Conservation (phyloP, 2,797 vertebrate species). For the Sarcoramphus papa region DNA sequence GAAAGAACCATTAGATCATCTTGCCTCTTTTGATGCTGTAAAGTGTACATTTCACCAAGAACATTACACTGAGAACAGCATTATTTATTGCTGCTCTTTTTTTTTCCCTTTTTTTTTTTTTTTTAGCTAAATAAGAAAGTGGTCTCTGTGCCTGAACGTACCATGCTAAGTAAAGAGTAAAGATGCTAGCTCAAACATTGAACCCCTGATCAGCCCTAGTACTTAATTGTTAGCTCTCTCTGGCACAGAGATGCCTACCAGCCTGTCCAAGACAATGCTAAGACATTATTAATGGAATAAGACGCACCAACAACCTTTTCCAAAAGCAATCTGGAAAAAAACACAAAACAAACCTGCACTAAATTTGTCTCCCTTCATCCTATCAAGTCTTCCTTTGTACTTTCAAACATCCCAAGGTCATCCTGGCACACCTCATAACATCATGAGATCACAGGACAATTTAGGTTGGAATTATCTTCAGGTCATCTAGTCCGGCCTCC, state of each 20-base stretch:
- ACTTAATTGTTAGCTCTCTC: not conserved
- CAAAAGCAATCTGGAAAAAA: not conserved
- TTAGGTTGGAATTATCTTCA: not conserved
- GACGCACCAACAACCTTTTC: not conserved
- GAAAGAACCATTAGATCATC: not conserved
- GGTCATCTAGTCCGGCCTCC: not conserved
- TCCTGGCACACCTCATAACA: not conserved
- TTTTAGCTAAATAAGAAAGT: not conserved
- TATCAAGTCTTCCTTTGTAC: not conserved
- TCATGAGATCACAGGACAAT: not conserved
- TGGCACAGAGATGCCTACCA: not conserved
- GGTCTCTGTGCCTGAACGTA: not conserved
- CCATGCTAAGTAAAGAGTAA: not conserved
- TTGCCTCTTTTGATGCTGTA: not conserved
- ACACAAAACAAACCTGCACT: not conserved
- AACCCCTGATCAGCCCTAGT: not conserved
- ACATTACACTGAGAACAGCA: not conserved
- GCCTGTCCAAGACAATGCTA: not conserved
- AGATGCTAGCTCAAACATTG: not conserved
- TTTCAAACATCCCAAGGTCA: not conserved
- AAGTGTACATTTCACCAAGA: not conserved
- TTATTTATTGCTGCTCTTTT: fast-evolving
- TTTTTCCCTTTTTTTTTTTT: too few species aligned
- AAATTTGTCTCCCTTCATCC: not conserved
- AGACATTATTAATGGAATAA: not conserved